These are phyloP conservation scores for Resseliella maxima DNA, from an alignment of 2,888 invertebrate species.

Conservation along the genomic window DNA sequence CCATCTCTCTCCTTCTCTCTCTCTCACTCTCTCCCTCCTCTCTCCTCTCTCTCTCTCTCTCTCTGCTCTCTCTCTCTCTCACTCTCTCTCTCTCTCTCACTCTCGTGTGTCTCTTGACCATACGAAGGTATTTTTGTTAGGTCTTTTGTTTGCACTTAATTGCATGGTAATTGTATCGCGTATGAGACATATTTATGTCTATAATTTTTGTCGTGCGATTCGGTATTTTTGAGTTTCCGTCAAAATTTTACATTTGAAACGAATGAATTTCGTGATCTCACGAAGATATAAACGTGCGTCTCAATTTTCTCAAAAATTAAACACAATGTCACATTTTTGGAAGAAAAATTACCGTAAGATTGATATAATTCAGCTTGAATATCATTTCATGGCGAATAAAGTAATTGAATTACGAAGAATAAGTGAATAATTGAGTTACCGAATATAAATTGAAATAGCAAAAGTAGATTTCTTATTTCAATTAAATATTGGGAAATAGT, in stretches of 20 bases:
- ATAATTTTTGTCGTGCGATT: conserved; percentile 37
- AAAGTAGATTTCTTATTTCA: too few relatives aligned
- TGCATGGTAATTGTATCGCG: conserved; percentile 36
- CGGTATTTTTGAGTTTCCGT: not conserved
- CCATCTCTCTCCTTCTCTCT: not conserved
- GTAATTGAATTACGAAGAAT: not conserved
- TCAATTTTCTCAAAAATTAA: not conserved
- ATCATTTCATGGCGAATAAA: not conserved
- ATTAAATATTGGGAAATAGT: too few relatives aligned
- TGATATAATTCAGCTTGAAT: not conserved
- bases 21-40: too few relatives aligned
- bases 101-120: not conserved
- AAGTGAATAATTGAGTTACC: not conserved
- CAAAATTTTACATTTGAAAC: not conserved
- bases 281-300: not conserved
- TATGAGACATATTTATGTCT: conserved; percentile 17
- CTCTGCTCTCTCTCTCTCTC: not conserved
- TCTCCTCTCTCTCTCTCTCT: not conserved
- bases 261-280: too few relatives aligned
- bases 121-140: not conserved
- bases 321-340: too few relatives aligned
- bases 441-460: too few relatives aligned
- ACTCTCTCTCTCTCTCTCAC: not conserved
- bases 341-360: not conserved
- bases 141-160: conserved; percentile 22